Base-by-base conservation (phyloP, 2,797 vertebrate genomes). In the Vipera ursinii region DNA sequence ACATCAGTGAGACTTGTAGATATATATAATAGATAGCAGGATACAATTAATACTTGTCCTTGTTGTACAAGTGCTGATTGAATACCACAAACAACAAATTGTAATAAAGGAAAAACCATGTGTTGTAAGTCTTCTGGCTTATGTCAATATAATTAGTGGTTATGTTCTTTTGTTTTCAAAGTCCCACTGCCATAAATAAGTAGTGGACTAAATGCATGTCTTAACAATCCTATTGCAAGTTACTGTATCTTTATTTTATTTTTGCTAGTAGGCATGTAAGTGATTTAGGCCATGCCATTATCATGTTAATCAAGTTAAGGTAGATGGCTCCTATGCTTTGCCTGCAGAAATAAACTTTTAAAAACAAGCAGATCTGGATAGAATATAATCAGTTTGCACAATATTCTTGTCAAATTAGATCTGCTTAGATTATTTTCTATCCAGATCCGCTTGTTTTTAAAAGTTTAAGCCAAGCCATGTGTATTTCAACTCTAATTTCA, bases 241-340 rank as follows among this genome's bases (percentile, higher is more conserved):
- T 90, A 88, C 86, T 61, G 65, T 93, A 55, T 51, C 24, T 89
- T 86, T 86, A 28, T 53, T 53, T 14, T 55, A 53, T 86, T 92
- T 92, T 92, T 92, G 44, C 61, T 82, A 90, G 89, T 44, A 69
- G 90, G 48, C n/a, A 22, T 91, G 86, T 82, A 86, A 91, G 85
- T 90, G 89, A 90, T 90, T 93, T 91, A 57, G n/a, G 86, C 86
- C 65, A 85, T 91, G 92, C 88, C 89, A 90, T 91, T 93, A 86
- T 88, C 89, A 91, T 53, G 88, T 93, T 90, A 88, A 91, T 93
- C 57, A 89, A 55, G 53, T 55, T 88, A 91, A 82, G 44, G 90
- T 57, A 90, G 60, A 87, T 88, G 65, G 28, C 56, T 93, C 14
- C n/a, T 87, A 22, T 93, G 65, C 44, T 93, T 57, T 82, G 57